Evolutionary conservation across 2,113 vertebrate genomes (phyloP), one percentile per base, ranked within the genome.

Genomic region (Scophthalmus maximus): DNA sequence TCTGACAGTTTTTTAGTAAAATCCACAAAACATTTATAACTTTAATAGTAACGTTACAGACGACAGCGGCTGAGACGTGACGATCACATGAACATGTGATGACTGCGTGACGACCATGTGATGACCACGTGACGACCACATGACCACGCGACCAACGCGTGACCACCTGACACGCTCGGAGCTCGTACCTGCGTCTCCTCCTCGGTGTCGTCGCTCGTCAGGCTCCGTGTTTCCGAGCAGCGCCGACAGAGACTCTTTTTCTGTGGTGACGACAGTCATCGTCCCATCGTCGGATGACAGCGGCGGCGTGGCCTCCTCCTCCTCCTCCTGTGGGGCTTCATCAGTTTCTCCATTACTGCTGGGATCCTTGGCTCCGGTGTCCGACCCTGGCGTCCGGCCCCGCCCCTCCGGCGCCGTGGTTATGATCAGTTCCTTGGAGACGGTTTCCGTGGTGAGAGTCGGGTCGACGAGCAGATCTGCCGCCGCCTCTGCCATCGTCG

Each of bases 401-500:
- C 1, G 34, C 15, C 3, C 58, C 15, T 62, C 75, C 0, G 32
- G 60, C 5, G 18, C 14, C 0, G 5, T 20, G 6, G 30, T 30
- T 1, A 34, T 26, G 0, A 22, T 27, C 15, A 49, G 36, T 36
- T 65, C 78, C 65, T 81, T 79, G 27, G 79, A 55, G 23, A 26
- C 2, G 1, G 26, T 61, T 2, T 68, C 70, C 11, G 51, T 22
- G 55, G 47, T 14, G 26, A 65, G 17, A 29, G 49, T 1, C 8
- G 30, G 8, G 36, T 78, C 44, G 1, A 66, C 58, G 70, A 62
- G 63, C 40, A 47, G 60, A n/a, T 68, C 55, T 1, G 58, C 55
- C 0, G 72, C 68, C 8, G 49, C 22, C 38, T 89, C 87, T 3
- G 85, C 82, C 91, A 92, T 92, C 66, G 42, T 52, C 12, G 22